phyloP scores from a whole-genome alignment of 2,113 vertebrate species.

The Oreochromis niloticus region DNA sequence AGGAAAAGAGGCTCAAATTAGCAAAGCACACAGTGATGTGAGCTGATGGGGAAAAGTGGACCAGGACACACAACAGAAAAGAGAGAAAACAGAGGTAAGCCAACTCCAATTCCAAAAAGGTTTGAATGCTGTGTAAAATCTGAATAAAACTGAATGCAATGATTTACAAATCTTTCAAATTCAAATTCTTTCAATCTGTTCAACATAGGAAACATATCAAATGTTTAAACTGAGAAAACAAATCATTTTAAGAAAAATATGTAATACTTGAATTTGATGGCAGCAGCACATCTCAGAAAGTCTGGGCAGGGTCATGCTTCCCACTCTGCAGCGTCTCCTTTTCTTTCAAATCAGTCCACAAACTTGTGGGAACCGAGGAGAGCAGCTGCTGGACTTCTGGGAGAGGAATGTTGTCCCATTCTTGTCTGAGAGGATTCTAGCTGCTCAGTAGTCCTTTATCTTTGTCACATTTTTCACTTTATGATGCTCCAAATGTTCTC shows the following conservation, averaged over 20 bases:
- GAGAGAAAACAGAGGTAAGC: background rate
- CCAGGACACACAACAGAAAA: background rate
- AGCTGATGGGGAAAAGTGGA: background rate
- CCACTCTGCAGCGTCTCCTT: background rate
- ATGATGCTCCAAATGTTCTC: background rate
- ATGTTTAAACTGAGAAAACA: background rate
- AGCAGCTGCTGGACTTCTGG: background rate
- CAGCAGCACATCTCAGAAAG: background rate
- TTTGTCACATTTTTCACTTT: background rate
- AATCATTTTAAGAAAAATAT: background rate
- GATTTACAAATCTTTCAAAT: background rate
- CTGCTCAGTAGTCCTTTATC: background rate
- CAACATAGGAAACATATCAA: background rate
- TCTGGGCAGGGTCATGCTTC: rapidly evolving
- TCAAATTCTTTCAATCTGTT: background rate
- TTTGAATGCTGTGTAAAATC: background rate
- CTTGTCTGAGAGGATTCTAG: rapidly evolving
- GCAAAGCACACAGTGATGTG: background rate
- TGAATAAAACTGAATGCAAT: background rate
- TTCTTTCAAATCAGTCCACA: background rate
- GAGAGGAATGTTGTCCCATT: rapidly evolving
- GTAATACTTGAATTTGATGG: background rate
- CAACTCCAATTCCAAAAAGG: rapidly evolving
- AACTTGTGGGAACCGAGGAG: background rate
- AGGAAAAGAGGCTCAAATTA: background rate